phyloP scores from a whole-genome alignment of 2,113 vertebrate species.

The Heloderma charlesbogerti region DNA sequence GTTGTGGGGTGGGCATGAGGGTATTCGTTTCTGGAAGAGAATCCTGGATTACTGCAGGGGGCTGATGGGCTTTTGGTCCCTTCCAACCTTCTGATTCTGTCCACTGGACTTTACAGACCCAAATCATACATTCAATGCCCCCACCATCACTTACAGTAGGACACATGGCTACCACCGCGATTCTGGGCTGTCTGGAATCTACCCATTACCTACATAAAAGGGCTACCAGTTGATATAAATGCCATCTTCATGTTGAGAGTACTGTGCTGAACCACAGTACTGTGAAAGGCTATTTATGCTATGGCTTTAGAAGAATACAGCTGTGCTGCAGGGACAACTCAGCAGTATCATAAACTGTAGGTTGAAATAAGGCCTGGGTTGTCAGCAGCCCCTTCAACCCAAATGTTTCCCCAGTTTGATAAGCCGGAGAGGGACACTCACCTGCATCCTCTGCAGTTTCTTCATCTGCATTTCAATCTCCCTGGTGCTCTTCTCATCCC shows the following conservation, averaged over 20 bases:
- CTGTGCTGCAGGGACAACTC: neutral
- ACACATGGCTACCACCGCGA: neutral
- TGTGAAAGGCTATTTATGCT: neutral
- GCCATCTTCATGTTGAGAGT: neutral
- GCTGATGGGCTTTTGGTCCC: neutral
- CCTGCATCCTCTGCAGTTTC: conserved; percentile 85
- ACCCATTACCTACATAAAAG: neutral
- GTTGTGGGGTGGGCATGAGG: neutral
- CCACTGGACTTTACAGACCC: neutral
- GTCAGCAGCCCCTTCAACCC: neutral
- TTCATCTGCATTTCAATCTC: conserved; percentile 80
- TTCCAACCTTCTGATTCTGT: neutral
- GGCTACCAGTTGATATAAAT: neutral
- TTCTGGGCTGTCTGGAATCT: neutral
- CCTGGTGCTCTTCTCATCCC: conserved; percentile 77
- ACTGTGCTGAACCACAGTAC: neutral
- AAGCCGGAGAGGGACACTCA: conserved; percentile 44
- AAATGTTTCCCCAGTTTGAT: neutral
- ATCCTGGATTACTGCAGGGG: neutral
- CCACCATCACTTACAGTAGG: too few relatives aligned
- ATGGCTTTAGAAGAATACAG: neutral
- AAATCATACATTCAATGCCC: neutral
- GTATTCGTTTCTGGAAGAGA: neutral
- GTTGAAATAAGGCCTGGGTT: neutral
- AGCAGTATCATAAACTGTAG: neutral